Evolutionary conservation across 2,113 vertebrate species (phyloP).

Genomic region (Redunca redunca): DNA sequence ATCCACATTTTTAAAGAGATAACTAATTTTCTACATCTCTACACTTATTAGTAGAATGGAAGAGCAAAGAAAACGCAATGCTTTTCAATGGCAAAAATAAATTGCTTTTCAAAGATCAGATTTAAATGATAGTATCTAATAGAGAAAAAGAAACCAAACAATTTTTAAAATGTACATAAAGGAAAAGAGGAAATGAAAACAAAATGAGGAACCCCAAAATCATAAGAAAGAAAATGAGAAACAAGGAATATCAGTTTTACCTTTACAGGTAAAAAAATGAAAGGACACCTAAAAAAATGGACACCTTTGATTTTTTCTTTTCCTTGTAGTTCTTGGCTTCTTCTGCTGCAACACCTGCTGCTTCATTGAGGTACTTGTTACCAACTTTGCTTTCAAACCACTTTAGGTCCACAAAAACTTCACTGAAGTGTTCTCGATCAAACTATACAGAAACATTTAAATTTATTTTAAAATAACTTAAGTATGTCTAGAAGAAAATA

Average conservation of each 20-base stretch:
- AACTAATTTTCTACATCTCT: slow-evolving; percentile 11
- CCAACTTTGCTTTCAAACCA: slow-evolving; percentile 99
- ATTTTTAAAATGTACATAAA: background rate
- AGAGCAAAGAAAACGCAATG: background rate
- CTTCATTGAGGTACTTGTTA: slow-evolving; percentile 98
- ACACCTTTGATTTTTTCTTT: slow-evolving; percentile 85
- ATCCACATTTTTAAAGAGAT: background rate
- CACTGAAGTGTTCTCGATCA: slow-evolving; percentile 96
- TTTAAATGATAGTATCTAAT: background rate
- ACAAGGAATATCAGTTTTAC: slow-evolving; percentile 32
- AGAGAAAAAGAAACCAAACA: background rate
- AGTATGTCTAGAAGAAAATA: background rate
- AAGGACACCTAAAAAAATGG: slow-evolving; percentile 24
- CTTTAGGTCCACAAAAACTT: slow-evolving; percentile 97
- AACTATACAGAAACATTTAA: slow-evolving; percentile 83
- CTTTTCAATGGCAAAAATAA: slow-evolving; percentile 28
- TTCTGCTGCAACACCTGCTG: slow-evolving; percentile 93
- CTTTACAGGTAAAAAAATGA: slow-evolving; percentile 30
- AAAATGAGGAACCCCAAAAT: slow-evolving; percentile 29
- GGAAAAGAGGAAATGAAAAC: slow-evolving; percentile 3
- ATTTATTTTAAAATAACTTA: slow-evolving; percentile 38
- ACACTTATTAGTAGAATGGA: background rate
- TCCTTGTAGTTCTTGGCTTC: slow-evolving; percentile 84
- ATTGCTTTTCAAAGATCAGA: background rate
- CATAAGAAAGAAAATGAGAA: slow-evolving; percentile 21